Evolutionary conservation across 1,140 invertebrate genomes (phyloP).

Genomic region (Rhagoletis pomonella): DNA sequence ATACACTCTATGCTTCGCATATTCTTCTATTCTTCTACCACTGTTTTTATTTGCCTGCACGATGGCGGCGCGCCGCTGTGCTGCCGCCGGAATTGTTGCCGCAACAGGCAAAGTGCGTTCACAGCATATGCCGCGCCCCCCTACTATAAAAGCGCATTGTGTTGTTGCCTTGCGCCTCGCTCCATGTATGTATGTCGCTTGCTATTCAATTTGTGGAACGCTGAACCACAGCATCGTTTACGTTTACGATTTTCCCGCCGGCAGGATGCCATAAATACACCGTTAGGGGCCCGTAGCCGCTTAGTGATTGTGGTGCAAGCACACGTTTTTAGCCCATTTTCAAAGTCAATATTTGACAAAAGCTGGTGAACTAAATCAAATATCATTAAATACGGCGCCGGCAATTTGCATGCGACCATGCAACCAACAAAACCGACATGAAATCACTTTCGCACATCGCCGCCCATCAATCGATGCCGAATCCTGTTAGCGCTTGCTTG

Average conservation of each 20-base stretch:
- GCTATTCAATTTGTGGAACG: neutral
- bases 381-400: slow-evolving; percentile 16
- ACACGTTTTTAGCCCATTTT: slow-evolving; percentile 46
- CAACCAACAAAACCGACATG: neutral
- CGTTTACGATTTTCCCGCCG: slow-evolving; percentile 61
- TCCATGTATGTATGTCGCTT: neutral
- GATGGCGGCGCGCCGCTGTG: neutral
- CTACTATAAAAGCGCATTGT: neutral
- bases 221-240: slow-evolving; percentile 8
- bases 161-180: slow-evolving; percentile 14
- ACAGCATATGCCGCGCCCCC: slow-evolving; percentile 50
- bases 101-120: slow-evolving; percentile 12
- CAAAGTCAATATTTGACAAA: slow-evolving; percentile 52
- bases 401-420: slow-evolving; percentile 49
- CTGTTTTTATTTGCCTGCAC: neutral
- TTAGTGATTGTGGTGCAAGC: neutral
- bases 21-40: neutral
- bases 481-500: neutral
- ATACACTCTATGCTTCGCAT: neutral
- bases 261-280: slow-evolving; percentile 61
- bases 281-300: slow-evolving; percentile 10
- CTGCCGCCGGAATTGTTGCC: slow-evolving; percentile 24
- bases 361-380: slow-evolving; percentile 51
- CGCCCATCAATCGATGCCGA: slow-evolving; percentile 52
- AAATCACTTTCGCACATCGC: slow-evolving; percentile 41